Conservation (phyloP, 2,113 vertebrate genomes). For the Macrotis lagotis region DNA sequence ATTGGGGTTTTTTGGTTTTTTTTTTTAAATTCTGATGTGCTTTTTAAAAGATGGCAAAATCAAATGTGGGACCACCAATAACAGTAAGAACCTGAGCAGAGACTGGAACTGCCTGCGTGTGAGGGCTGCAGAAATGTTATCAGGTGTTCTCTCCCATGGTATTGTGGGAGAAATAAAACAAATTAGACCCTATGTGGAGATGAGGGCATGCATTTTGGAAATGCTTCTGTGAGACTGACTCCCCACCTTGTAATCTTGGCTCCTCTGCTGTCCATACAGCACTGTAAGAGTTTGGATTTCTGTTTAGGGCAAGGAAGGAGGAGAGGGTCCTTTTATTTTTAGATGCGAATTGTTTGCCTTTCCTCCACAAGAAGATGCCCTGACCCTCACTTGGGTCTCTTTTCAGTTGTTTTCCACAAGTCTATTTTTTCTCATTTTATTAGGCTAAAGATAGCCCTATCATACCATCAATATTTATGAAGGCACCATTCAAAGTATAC, state of each 20-base stretch:
- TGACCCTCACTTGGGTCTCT: constrained; percentile 31
- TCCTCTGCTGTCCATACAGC: constrained; percentile 71
- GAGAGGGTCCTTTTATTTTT: constrained; percentile 67
- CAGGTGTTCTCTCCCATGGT: constrained; percentile 7
- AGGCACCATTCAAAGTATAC: constrained; percentile 15
- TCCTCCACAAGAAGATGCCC: constrained; percentile 37
- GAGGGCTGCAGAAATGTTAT: constrained; percentile 41
- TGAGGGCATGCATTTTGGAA: constrained; percentile 60
- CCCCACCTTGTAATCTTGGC: constrained; percentile 36
- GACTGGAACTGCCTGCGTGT: constrained; percentile 71
- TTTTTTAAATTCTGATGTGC: constrained; percentile 56
- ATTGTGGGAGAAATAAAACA: neutral
- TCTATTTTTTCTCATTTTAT: neutral
- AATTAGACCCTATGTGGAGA: constrained; percentile 57
- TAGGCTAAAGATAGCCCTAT: constrained; percentile 14
- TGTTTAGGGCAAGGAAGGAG: constrained; percentile 41
- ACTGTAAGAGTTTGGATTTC: constrained; percentile 64
- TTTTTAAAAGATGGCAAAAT: constrained; percentile 41
- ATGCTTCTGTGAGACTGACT: constrained; percentile 68
- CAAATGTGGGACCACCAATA: constrained; percentile 43
- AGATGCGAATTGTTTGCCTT: constrained; percentile 61
- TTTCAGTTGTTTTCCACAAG: constrained; percentile 29
- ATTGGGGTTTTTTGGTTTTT: constrained; percentile 46
- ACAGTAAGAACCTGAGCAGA: constrained; percentile 72
- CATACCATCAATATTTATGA: constrained; percentile 13